Percentiles rank a stretch among this genome's conserved stretches.
Evolutionary conservation across 2,888 invertebrate genomes (phyloP).

Genomic region (Andrena minutula): DNA sequence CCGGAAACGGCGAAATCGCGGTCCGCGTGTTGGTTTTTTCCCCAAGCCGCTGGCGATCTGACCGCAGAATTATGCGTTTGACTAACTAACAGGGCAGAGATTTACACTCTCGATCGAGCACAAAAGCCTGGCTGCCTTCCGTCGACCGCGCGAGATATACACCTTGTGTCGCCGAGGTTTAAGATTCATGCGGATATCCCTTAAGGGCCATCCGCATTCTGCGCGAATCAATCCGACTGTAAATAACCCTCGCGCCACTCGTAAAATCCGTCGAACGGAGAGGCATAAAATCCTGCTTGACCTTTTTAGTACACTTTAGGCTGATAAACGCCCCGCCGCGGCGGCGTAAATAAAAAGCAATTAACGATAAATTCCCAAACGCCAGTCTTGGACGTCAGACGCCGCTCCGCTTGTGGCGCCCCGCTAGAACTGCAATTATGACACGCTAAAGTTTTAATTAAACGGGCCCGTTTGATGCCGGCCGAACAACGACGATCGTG

Average conservation of each 20-base stretch:
- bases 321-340: conserved; percentile 60
- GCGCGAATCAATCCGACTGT: conserved; percentile 71
- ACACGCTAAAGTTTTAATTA: conserved; percentile 58
- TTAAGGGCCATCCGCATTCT: conserved; percentile 59
- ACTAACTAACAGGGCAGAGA: conserved; percentile 58
- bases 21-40: conserved; percentile 35
- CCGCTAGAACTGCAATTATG: conserved; percentile 48
- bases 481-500: conserved; percentile 33
- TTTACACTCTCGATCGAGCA: conserved; percentile 55
- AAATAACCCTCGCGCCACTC: conserved; percentile 67
- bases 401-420: background rate
- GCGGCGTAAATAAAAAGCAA: conserved; percentile 69
- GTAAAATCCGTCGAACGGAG: conserved; percentile 66
- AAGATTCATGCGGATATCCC: conserved; percentile 57
- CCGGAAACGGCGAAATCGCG: conserved; percentile 50
- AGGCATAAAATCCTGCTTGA: conserved; percentile 55
- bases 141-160: conserved; percentile 27
- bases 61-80: conserved; percentile 60
- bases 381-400: background rate
- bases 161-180: conserved; percentile 30
- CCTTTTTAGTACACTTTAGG: conserved; percentile 60
- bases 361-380: conserved; percentile 70
- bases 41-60: background rate
- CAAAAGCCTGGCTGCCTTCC: conserved; percentile 48
- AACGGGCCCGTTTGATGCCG: conserved; percentile 35